These are phyloP conservation scores for Microcebus jonahi DNA, from an alignment of 2,113 vertebrate species.

Conservation along the genomic window DNA sequence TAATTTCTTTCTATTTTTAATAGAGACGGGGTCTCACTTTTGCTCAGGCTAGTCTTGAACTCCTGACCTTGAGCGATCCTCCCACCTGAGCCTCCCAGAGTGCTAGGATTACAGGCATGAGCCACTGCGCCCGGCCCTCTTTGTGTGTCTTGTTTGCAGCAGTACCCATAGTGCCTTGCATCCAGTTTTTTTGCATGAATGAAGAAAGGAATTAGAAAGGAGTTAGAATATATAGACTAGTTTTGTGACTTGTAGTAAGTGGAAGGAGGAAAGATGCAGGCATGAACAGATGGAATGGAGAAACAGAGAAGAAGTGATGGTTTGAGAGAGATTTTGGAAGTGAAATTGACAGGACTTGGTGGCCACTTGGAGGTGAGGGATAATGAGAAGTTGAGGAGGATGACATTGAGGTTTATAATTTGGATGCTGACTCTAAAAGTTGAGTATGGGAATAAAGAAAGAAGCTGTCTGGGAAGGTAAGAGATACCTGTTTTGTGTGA, in stretches of 20 bases:
- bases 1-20: no score
- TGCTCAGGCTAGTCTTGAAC: no score
- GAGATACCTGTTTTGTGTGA: neutral
- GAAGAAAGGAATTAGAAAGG: neutral
- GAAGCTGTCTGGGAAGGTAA: neutral
- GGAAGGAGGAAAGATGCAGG: neutral
- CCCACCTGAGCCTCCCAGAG: no score
- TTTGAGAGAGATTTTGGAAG: slow-evolving; percentile 11
- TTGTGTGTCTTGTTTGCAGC: neutral
- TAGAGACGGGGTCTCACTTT: no score
- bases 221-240: neutral
- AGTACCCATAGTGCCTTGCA: neutral
- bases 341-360: neutral
- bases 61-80: no score
- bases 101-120: no score
- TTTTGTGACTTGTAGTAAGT: neutral
- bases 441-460: neutral
- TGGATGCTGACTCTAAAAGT: slow-evolving; percentile 6
- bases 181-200: neutral
- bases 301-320: neutral
- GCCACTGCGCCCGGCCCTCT: neutral
- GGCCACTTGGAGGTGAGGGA: neutral
- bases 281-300: neutral
- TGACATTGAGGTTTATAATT: neutral
- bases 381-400: neutral